Evolutionary conservation across 1,140 invertebrate genomes (phyloP).

Genomic region (Rhagoletis pomonella): DNA sequence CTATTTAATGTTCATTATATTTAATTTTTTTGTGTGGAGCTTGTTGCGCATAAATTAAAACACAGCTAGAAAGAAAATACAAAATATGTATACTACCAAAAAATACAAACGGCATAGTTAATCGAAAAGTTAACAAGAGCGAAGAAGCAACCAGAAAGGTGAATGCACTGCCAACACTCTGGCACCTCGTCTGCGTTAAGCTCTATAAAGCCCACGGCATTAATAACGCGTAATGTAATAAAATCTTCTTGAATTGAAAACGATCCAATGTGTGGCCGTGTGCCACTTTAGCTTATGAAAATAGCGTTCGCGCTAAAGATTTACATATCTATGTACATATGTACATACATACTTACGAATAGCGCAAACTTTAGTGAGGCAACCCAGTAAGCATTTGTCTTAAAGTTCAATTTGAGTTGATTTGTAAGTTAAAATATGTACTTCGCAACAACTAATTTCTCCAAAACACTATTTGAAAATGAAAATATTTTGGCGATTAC

Average conservation of each 20-base stretch:
- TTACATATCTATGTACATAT: background rate
- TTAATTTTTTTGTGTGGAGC: background rate
- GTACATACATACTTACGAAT: background rate
- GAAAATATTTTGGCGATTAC: too few species aligned
- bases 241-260: constrained; percentile 29
- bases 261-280: background rate
- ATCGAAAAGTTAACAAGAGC: background rate
- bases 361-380: too few species aligned
- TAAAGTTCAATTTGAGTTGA: too few species aligned
- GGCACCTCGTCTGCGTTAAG: background rate
- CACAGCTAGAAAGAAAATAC: background rate
- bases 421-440: too few species aligned
- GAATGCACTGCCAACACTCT: background rate
- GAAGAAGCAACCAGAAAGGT: background rate
- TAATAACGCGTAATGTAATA: constrained; percentile 3
- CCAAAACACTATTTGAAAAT: too few species aligned
- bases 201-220: background rate
- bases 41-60: constrained; percentile 26
- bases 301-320: background rate
- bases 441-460: too few species aligned
- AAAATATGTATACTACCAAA: background rate
- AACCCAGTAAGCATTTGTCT: too few species aligned
- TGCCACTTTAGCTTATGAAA: background rate
- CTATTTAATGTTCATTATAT: constrained; percentile 15
- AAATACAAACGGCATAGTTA: background rate